Conservation (phyloP, 2,797 vertebrate genomes). For the Falco naumanni region DNA sequence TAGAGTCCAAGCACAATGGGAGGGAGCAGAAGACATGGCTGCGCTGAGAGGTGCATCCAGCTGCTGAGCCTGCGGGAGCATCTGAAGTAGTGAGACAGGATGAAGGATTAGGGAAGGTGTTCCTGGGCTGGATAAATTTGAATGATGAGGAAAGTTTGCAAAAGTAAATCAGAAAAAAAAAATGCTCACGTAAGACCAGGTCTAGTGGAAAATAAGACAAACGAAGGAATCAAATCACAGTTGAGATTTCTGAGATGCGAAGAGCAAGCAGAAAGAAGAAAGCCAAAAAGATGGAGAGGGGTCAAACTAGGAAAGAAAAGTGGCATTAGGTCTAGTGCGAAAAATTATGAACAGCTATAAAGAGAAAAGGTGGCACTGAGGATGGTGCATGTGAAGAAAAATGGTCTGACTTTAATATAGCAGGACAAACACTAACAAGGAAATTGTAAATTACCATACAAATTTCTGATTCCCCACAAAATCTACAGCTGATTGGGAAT, state of each 20-base stretch:
- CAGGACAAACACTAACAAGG: background rate
- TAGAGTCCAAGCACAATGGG: background rate
- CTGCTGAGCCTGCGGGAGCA: background rate
- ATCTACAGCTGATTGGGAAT: background rate
- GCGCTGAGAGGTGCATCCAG: background rate
- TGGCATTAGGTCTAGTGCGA: background rate
- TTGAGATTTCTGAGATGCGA: background rate
- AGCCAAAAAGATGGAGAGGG: background rate
- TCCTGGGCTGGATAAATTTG: background rate
- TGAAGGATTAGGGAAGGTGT: constrained; percentile 2
- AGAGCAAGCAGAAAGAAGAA: background rate
- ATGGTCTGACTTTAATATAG: background rate
- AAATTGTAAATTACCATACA: background rate
- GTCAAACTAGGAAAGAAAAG: background rate
- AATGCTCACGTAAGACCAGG: background rate
- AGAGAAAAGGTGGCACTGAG: background rate
- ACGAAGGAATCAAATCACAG: background rate
- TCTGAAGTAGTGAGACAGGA: background rate
- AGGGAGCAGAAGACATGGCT: background rate
- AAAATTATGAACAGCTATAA: background rate
- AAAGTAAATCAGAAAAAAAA: background rate
- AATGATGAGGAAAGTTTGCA: background rate
- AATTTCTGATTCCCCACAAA: background rate
- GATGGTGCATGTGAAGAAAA: background rate
- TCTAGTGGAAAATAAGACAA: background rate